phyloP scores from a whole-genome alignment of 2,888 invertebrate species.

The Yponomeuta cagnagella region DNA sequence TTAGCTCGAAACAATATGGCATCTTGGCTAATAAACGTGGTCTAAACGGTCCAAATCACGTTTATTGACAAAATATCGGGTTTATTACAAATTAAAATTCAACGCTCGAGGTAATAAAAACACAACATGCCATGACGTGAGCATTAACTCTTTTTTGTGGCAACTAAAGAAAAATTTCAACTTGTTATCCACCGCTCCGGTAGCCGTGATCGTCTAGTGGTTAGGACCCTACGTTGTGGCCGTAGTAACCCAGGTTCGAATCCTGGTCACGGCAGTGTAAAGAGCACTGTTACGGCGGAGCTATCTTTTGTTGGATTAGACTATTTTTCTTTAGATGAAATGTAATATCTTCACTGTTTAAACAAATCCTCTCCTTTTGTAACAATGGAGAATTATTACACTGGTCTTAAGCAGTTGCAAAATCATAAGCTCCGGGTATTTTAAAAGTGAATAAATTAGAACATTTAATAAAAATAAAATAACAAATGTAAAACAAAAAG shows the following conservation, averaged over 20 bases:
- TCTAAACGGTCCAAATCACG: too few species aligned
- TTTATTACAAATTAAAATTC: too few species aligned
- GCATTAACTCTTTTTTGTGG: background rate
- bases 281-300: conserved; percentile 55
- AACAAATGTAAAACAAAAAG: background rate
- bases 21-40: too few species aligned
- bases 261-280: conserved; percentile 30
- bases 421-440: too few species aligned
- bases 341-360: background rate
- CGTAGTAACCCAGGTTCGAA: conserved; percentile 33
- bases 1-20: too few species aligned
- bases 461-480: too few species aligned
- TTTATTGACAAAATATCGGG: too few species aligned
- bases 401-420: too few species aligned
- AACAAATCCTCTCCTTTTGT: too few species aligned
- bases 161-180: conserved; percentile 17
- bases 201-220: conserved; percentile 78
- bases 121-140: background rate
- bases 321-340: conserved; percentile 6
- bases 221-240: conserved; percentile 55
- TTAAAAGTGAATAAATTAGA: too few species aligned
- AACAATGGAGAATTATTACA: background rate
- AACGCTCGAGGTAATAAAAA: too few species aligned
- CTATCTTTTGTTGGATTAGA: conserved; percentile 26
- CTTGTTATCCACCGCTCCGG: conserved; percentile 20